Evolutionary conservation across 2,113 vertebrate genomes (phyloP).

Genomic region (Podarcis raffonei): DNA sequence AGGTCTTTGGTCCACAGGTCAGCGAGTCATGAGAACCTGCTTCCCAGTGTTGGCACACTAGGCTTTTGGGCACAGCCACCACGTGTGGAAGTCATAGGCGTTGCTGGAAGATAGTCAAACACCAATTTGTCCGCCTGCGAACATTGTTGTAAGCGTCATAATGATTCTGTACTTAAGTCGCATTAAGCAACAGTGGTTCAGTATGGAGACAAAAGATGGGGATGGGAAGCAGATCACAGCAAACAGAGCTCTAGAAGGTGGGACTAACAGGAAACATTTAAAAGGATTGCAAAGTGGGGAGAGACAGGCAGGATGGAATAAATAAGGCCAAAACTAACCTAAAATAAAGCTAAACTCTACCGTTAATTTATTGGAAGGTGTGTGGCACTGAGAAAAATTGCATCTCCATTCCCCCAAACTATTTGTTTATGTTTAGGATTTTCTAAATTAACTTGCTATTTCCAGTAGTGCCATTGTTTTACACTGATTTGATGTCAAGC

Average conservation of each 20-base stretch:
- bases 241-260: background rate
- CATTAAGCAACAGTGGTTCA: background rate
- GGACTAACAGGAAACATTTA: background rate
- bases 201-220: background rate
- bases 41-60: background rate
- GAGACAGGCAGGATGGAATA: background rate
- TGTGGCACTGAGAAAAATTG: background rate
- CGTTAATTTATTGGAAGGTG: background rate
- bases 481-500: too few species aligned
- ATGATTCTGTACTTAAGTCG: background rate
- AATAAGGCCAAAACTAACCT: background rate
- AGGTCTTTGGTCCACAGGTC: background rate
- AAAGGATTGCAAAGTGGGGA: background rate
- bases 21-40: too few species aligned
- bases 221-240: background rate
- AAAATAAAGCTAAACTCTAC: background rate
- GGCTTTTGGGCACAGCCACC: background rate
- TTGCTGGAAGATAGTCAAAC: background rate
- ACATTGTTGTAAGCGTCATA: background rate
- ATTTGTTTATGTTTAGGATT: background rate
- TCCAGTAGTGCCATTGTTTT: background rate
- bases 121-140: background rate
- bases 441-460: background rate
- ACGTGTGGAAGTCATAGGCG: background rate
- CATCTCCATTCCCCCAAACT: background rate